Conservation (phyloP, 2,113 vertebrate genomes). For the Alces alces region DNA sequence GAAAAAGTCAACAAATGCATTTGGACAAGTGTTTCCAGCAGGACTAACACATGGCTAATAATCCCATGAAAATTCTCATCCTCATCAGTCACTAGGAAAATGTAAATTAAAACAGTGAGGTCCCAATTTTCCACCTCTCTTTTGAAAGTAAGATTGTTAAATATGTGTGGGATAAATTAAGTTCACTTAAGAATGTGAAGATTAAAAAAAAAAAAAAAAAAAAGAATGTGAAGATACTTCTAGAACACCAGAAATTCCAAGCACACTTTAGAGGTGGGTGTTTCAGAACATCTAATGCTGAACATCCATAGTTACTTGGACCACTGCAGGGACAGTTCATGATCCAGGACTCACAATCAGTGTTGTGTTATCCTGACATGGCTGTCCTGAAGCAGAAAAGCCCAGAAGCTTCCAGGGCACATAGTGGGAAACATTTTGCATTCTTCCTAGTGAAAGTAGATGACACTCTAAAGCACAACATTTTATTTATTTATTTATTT, state of each 20-base stretch:
- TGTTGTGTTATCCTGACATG: no score
- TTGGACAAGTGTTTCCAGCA: not conserved
- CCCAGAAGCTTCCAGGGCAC: not conserved
- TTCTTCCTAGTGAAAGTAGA: not conserved
- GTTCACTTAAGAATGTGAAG: not conserved
- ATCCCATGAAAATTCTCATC: not conserved
- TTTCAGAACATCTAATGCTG: not conserved
- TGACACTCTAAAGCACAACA: not conserved
- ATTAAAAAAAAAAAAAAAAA: no score
- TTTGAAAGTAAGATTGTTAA: not conserved
- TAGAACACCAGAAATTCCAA: not conserved
- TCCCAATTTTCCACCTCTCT: not conserved
- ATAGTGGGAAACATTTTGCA: not conserved
- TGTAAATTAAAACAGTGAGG: not conserved
- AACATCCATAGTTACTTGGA: not conserved
- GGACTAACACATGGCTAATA: not conserved
- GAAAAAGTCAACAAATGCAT: not conserved
- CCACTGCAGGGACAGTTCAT: fast-evolving
- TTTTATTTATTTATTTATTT: not conserved
- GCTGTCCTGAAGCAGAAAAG: not conserved
- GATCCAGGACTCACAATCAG: not conserved
- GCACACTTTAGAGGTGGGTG: not conserved
- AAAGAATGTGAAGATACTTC: not conserved
- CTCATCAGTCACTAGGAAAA: not conserved
- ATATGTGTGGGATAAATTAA: not conserved